Evolutionary conservation across 1,140 invertebrate genomes (phyloP).

Genomic region (Cyclina sinensis): DNA sequence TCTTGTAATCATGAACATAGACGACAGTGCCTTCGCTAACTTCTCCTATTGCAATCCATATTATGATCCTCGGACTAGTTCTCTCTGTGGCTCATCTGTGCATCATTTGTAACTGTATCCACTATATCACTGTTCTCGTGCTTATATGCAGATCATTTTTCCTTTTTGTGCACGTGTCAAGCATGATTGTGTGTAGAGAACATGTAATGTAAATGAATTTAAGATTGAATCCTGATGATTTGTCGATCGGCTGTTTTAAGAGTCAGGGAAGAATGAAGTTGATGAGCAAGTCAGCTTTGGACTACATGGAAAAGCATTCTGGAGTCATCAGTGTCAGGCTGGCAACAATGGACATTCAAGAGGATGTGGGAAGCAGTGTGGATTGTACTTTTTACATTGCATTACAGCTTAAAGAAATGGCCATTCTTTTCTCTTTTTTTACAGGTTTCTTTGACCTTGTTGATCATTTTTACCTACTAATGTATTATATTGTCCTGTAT

Average conservation of each 20-base stretch:
- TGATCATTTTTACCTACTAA: no score
- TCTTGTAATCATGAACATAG: slow-evolving; percentile 89
- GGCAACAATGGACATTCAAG: neutral
- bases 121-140: slow-evolving; percentile 8
- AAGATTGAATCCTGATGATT: neutral
- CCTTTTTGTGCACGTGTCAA: slow-evolving; percentile 6
- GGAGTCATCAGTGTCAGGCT: no score
- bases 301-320: no score
- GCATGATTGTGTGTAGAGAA: slow-evolving; percentile 1
- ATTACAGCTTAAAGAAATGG: no score
- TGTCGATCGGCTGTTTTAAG: neutral
- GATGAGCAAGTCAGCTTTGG: no score
- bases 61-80: slow-evolving; percentile 82
- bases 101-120: slow-evolving; percentile 48
- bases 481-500: no score
- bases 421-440: no score
- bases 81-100: slow-evolving; percentile 19
- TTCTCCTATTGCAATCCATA: slow-evolving; percentile 89
- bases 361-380: neutral
- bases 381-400: no score
- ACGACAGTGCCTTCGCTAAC: slow-evolving; percentile 89
- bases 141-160: slow-evolving; percentile 7
- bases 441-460: no score
- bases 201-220: neutral
- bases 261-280: no score